These are phyloP conservation scores for Osmoderma eremita DNA, from an alignment of 2,888 invertebrate genomes.

Conservation along the genomic window DNA sequence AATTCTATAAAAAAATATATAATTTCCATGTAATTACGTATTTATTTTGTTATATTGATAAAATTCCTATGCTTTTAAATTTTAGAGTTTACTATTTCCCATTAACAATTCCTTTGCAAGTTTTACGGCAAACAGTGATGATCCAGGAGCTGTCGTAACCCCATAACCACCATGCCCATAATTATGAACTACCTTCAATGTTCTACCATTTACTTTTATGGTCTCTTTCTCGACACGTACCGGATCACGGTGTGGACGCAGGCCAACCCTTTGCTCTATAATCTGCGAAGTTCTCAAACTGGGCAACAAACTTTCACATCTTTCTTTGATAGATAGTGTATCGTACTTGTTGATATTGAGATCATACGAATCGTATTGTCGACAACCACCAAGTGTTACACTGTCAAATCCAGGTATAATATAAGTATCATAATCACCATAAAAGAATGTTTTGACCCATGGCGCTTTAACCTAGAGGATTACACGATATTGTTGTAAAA, in stretches of 20 bases:
- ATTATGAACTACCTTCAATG: slow-evolving; percentile 82
- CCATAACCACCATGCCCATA: slow-evolving; percentile 97
- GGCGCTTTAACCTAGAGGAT: slow-evolving; percentile 77
- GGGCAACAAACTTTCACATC: slow-evolving; percentile 82
- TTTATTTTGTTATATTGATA: too few relatives aligned
- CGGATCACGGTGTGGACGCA: slow-evolving; percentile 82
- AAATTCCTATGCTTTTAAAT: slow-evolving; percentile 1
- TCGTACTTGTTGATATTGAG: slow-evolving; percentile 75
- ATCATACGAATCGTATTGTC: slow-evolving; percentile 84
- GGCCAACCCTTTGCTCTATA: slow-evolving; percentile 76
- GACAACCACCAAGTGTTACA: slow-evolving; percentile 86
- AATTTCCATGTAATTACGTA: too few relatives aligned
- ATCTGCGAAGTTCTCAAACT: slow-evolving; percentile 70
- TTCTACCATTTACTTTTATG: slow-evolving; percentile 60
- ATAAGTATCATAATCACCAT: slow-evolving; percentile 87
- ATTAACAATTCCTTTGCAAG: slow-evolving; percentile 70
- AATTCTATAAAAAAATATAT: too few relatives aligned
- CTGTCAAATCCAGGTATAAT: slow-evolving; percentile 80
- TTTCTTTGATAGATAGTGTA: slow-evolving; percentile 78
- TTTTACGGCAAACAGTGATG: slow-evolving; percentile 78
- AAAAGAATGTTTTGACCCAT: slow-evolving; percentile 90
- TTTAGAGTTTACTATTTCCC: slow-evolving; percentile 59
- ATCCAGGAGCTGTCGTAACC: slow-evolving; percentile 89
- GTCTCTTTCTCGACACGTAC: slow-evolving; percentile 78
- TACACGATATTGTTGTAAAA: neutral